Evolutionary conservation across 2,888 invertebrate genomes (phyloP).

Genomic region (Drepana falcataria): DNA sequence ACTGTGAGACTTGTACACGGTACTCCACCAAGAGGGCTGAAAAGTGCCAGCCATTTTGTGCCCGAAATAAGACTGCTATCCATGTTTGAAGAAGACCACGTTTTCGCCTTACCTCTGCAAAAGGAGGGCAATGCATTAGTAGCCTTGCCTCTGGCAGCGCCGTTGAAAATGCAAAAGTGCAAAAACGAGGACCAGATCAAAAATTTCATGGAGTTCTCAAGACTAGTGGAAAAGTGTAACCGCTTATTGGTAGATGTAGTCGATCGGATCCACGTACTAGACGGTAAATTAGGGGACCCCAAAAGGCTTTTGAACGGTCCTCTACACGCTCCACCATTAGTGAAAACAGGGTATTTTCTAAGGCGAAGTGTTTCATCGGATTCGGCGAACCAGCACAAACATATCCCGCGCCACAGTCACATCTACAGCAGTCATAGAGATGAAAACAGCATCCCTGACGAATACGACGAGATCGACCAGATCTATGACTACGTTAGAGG

Average conservation of each 20-base stretch:
- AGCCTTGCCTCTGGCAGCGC: conserved; percentile 90
- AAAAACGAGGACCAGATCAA: conserved; percentile 89
- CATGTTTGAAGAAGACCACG: conserved; percentile 91
- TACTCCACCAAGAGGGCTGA: conserved; percentile 89
- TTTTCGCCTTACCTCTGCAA: conserved; percentile 90
- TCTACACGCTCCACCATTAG: conserved; percentile 61
- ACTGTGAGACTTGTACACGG: conserved; percentile 96
- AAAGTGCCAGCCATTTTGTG: conserved; percentile 89
- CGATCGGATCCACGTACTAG: conserved; percentile 88
- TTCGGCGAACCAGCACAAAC: conserved; percentile 80
- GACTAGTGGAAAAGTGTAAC: conserved; percentile 87
- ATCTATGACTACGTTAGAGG: conserved; percentile 97
- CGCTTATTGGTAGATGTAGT: conserved; percentile 86
- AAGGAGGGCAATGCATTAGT: conserved; percentile 88
- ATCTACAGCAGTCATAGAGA: conserved; percentile 80
- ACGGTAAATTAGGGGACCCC: conserved; percentile 87
- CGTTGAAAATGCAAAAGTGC: conserved; percentile 89
- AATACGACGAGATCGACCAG: conserved; percentile 97
- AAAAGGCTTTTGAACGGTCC: conserved; percentile 66
- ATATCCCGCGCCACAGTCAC: conserved; percentile 70
- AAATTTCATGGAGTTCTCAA: conserved; percentile 85
- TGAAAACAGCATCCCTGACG: conserved; percentile 84
- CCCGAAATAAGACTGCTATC: conserved; percentile 90
- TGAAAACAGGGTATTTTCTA: conserved; percentile 84
- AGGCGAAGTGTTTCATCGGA: conserved; percentile 89